Evolutionary conservation across 2,113 vertebrate genomes (phyloP), one percentile per base, ranked within the genome.

Genomic region (Naja naja): DNA sequence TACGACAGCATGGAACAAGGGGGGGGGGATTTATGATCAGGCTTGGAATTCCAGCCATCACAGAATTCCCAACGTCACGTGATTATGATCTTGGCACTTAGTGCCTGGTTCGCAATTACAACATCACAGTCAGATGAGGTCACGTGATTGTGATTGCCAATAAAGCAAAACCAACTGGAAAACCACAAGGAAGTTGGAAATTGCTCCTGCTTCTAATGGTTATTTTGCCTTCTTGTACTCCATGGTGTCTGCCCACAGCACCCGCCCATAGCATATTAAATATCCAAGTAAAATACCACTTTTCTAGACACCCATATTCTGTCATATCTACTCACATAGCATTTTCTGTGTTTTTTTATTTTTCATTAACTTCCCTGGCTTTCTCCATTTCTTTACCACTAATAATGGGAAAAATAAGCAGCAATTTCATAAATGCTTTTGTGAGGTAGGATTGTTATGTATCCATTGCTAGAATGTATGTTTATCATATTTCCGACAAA

Each of bases 401-500:
- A 34, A 8, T 56, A 34, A 34, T 12, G 4, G 81, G 9, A 23
- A 52, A 56, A 55, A 55, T 18, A 34, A 45, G 47, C 22, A 69
- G 86, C 11, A 20, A 23, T 56, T 87, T 34, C 43, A 49, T 58
- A 12, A 34, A 43, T 85, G 14, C 27, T 86, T 22, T 23, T 87
- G 23, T 34, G 34, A 87, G 16, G 81, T 81, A 30, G 55, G 34
- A 25, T 54, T 54, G 49, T 34, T n/a, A 5, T 43, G 81, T 16
- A n/a, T 16, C 30, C 34, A 92, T 20, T 54, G 34, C 5, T n/a
- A 22, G 34, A 69, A 55, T 87, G 16, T 54, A 25, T 54, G 34
- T 93, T 93, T 53, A 53, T 88, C 27, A 55, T 23, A 27, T 87
- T 89, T 90, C 56, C 27, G 45, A 14, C 34, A 90, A 90, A 90